These are phyloP conservation scores for Sitobion miscanthi DNA, from an alignment of 1,140 invertebrate species.

Conservation along the genomic window DNA sequence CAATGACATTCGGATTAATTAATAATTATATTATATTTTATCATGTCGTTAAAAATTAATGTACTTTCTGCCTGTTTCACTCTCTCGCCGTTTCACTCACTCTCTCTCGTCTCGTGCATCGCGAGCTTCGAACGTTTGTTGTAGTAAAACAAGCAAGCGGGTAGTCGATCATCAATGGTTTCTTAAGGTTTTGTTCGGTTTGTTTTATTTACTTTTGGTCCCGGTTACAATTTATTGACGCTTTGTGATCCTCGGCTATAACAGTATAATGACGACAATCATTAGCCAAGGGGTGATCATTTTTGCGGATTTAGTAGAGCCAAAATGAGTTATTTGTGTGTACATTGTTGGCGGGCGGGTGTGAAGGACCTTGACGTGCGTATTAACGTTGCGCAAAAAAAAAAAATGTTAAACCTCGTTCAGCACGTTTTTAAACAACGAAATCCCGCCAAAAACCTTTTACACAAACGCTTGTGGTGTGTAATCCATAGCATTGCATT, in stretches of 20 bases:
- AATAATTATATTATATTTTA: neutral
- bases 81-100: neutral
- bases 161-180: neutral
- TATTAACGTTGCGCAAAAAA: neutral
- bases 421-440: slow-evolving; percentile 2
- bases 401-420: neutral
- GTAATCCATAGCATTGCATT: neutral
- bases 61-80: neutral
- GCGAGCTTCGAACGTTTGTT: neutral
- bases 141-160: neutral
- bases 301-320: neutral
- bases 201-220: neutral
- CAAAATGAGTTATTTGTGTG: neutral
- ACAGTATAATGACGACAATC: neutral
- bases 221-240: neutral
- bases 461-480: neutral
- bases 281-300: neutral
- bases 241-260: neutral
- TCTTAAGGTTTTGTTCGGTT: neutral
- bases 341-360: neutral
- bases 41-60: neutral
- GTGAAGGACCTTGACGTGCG: neutral
- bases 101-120: neutral
- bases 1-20: neutral
- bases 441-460: slow-evolving; percentile 13